phyloP scores from a whole-genome alignment of 2,888 invertebrate genomes.

The Drosophila borealis region DNA sequence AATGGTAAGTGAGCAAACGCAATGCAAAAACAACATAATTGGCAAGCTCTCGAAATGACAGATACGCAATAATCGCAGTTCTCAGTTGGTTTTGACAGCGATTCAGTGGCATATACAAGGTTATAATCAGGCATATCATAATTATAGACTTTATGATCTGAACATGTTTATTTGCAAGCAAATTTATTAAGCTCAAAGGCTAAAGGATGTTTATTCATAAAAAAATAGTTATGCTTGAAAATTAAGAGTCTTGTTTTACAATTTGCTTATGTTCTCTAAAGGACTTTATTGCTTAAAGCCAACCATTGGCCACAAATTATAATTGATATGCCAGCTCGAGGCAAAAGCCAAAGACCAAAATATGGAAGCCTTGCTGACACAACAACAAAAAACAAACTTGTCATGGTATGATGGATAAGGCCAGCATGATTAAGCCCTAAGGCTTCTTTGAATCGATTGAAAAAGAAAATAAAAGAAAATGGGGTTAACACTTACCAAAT shows the following conservation, averaged over 20 bases:
- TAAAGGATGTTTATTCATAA: no score
- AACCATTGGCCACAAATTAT: no score
- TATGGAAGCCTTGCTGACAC: not conserved
- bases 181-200: no score
- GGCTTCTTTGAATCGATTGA: conserved; percentile 4
- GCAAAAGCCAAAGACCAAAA: not conserved
- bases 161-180: no score
- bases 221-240: no score
- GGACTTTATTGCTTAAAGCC: no score
- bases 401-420: conserved; percentile 43
- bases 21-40: conserved; percentile 31
- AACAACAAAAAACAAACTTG: conserved; percentile 27
- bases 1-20: conserved; percentile 10
- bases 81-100: conserved; percentile 15
- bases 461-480: not conserved
- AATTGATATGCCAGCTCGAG: not conserved
- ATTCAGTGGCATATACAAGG: not conserved
- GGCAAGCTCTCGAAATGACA: conserved; percentile 27
- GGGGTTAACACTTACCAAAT: conserved; percentile 79
- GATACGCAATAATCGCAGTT: conserved; percentile 42
- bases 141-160: no score
- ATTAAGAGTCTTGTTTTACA: no score
- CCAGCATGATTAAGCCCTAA: no score
- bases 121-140: no score
- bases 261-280: no score